Conservation (phyloP, 2,113 vertebrate species). For the Thymallus thymallus region DNA sequence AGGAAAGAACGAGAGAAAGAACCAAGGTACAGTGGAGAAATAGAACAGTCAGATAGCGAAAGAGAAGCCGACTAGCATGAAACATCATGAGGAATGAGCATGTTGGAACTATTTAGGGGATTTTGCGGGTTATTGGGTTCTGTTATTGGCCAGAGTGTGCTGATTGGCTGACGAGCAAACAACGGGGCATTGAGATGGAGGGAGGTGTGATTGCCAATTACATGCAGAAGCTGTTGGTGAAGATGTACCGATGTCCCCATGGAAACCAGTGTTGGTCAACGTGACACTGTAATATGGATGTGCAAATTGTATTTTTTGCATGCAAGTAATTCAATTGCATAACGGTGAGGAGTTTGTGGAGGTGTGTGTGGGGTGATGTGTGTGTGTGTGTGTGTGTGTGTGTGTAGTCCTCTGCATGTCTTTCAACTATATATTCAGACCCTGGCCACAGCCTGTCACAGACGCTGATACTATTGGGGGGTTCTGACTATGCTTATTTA, state of each 20-base stretch:
- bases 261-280: not conserved
- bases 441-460: not conserved
- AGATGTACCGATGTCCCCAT: not conserved
- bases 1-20: slow-evolving; percentile 17
- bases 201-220: not conserved
- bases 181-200: not conserved
- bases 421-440: not conserved
- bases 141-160: not conserved
- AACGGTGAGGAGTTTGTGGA: not conserved
- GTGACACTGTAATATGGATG: not conserved
- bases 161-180: not conserved
- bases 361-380: not conserved
- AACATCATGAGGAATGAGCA: not conserved
- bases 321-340: not conserved
- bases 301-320: not conserved
- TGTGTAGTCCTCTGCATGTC: too few species aligned
- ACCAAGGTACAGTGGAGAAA: slow-evolving; percentile 4
- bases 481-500: not conserved
- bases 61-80: not conserved
- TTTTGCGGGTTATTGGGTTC: not conserved
- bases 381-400: not conserved
- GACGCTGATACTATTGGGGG: not conserved
- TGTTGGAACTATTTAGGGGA: not conserved
- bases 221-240: not conserved
- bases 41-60: not conserved